Conservation (phyloP, 2,113 vertebrate species). For the Laticauda laticaudata region DNA sequence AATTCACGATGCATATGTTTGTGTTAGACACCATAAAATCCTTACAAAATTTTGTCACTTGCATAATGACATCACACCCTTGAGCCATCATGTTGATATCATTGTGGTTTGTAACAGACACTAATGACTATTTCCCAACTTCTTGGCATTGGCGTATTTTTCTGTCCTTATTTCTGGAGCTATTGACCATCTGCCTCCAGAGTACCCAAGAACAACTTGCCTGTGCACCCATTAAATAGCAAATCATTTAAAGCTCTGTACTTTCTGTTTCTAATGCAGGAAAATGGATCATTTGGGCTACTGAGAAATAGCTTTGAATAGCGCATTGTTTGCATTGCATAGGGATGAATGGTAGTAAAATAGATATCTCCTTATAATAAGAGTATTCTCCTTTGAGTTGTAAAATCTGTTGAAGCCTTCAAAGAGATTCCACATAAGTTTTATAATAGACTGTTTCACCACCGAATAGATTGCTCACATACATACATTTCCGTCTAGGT, state of each 20-base stretch:
- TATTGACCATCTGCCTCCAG: too few species aligned
- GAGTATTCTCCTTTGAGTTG: neutral
- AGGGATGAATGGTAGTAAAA: neutral
- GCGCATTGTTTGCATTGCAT: neutral
- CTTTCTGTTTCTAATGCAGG: neutral
- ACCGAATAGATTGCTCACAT: neutral
- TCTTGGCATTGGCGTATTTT: neutral
- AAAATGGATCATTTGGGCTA: neutral
- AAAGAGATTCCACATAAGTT: neutral
- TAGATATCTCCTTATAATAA: neutral
- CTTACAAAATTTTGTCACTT: neutral
- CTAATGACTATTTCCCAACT: neutral
- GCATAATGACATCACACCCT: neutral
- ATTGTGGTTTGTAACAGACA: neutral
- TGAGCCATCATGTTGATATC: neutral
- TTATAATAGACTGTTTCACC: neutral
- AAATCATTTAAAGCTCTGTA: neutral
- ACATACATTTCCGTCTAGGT: constrained; percentile 50
- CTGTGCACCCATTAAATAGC: neutral
- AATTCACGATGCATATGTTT: neutral
- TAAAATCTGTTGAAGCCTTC: neutral
- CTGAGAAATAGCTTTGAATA: neutral
- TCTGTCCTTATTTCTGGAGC: neutral
- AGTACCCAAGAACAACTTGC: neutral
- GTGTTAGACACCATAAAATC: neutral